Percentiles rank a stretch among this genome's conserved stretches.
Conservation (phyloP, 2,113 vertebrate genomes). For the Pipa parva region DNA sequence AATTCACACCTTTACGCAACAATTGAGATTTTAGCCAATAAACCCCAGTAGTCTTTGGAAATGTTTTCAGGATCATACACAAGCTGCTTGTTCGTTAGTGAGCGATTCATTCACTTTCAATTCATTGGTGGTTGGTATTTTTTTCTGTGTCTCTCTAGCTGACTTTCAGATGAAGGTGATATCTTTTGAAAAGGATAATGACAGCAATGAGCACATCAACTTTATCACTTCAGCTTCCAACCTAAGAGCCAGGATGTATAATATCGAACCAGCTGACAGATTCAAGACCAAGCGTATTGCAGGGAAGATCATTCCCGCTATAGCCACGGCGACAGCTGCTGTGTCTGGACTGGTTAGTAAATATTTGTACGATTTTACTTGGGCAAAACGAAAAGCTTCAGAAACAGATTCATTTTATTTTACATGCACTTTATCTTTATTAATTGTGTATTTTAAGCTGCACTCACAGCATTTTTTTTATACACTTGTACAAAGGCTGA, state of each 20-base stretch:
- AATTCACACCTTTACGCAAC: no score
- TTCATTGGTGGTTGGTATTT: background rate
- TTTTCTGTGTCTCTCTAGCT: constrained; percentile 63
- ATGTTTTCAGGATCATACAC: constrained; percentile 17
- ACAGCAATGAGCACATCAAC: constrained; percentile 88
- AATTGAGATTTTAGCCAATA: no score
- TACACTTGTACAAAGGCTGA: no score
- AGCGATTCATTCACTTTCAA: background rate
- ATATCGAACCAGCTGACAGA: constrained; percentile 85
- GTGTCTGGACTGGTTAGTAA: constrained; percentile 88
- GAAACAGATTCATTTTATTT: no score
- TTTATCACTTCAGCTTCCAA: constrained; percentile 88
- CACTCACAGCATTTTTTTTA: no score
- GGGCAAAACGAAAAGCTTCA: background rate
- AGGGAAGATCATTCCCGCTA: constrained; percentile 96
- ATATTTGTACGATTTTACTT: background rate
- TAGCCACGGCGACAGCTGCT: constrained; percentile 94
- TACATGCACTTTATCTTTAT: no score
- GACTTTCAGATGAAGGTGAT: constrained; percentile 76
- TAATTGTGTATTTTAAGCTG: no score
- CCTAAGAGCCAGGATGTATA: constrained; percentile 90
- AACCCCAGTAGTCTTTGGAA: constrained; percentile 20
- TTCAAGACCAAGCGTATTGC: constrained; percentile 96
- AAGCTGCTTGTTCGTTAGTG: background rate
- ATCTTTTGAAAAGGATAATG: constrained; percentile 92